Percentiles rank a stretch among this genome's conserved stretches.
Evolutionary conservation across 2,888 invertebrate genomes (phyloP).

Genomic region (Nephrotoma guestfalica): DNA sequence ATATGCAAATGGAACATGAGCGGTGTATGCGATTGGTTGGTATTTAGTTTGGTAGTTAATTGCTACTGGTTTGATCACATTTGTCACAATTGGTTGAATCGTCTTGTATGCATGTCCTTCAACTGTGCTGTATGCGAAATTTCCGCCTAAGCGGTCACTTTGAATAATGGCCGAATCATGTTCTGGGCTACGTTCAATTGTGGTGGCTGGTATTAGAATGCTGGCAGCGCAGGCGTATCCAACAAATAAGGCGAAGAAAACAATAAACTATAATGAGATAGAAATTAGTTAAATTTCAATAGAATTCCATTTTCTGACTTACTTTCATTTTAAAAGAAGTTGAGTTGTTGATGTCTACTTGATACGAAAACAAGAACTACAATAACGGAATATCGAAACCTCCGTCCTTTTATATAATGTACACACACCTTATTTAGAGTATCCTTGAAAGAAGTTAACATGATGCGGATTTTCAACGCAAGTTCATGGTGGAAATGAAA

Average conservation of each 20-base stretch:
- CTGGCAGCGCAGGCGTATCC: slow-evolving; percentile 3
- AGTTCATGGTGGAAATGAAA: neutral
- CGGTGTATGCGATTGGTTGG: neutral
- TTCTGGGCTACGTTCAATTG: slow-evolving; percentile 23
- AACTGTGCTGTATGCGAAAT: slow-evolving; percentile 35
- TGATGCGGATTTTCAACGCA: neutral
- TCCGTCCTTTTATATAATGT: neutral
- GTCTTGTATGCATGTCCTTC: slow-evolving; percentile 34
- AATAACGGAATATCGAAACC: neutral
- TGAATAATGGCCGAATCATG: slow-evolving; percentile 34
- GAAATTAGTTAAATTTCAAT: neutral
- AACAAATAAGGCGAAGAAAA: neutral
- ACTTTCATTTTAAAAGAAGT: neutral
- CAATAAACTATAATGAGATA: neutral
- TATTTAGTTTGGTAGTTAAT: neutral
- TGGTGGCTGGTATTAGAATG: neutral
- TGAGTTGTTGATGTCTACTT: neutral
- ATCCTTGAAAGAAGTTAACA: neutral
- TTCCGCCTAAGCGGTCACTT: slow-evolving; percentile 34
- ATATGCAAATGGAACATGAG: slow-evolving; percentile 2
- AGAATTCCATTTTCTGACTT: neutral
- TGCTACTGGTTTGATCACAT: neutral
- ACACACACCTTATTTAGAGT: neutral
- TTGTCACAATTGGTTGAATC: slow-evolving; percentile 26
- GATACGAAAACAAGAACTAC: neutral